phyloP scores from a whole-genome alignment of 2,797 vertebrate genomes.

The Cryptoprocta ferox region DNA sequence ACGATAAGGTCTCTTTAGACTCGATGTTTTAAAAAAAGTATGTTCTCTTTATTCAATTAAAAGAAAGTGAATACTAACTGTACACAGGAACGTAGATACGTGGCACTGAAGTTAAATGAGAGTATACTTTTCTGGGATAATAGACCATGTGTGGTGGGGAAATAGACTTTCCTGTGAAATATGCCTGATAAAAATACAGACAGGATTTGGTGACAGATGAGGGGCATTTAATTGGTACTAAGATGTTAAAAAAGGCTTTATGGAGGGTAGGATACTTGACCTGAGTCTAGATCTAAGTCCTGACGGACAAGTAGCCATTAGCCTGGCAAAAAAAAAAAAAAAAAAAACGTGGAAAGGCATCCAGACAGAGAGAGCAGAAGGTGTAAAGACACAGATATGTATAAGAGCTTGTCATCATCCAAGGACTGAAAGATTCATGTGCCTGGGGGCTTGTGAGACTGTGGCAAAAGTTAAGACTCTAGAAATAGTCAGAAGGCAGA shows the following conservation, averaged over 20 bases:
- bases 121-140: not conserved
- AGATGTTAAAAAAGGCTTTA: not conserved
- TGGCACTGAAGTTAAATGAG: not conserved
- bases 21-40: not conserved
- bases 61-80: not conserved
- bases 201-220: not conserved
- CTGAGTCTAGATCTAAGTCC: not conserved
- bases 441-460: not conserved
- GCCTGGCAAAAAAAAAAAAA: not conserved
- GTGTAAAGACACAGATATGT: not conserved
- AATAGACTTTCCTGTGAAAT: not conserved
- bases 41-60: not conserved
- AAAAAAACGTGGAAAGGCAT: not conserved
- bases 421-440: not conserved
- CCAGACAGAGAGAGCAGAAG: not conserved
- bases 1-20: not conserved
- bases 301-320: not conserved
- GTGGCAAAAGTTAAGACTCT: not conserved
- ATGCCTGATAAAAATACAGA: not conserved
- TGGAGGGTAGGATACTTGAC: not conserved
- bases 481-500: slow-evolving; percentile 13
- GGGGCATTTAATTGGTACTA: not conserved
- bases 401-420: not conserved
- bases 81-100: not conserved
- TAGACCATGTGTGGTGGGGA: not conserved